Evolutionary conservation across 2,797 vertebrate species (phyloP).

Genomic region (Syngnathus rostellatus): DNA sequence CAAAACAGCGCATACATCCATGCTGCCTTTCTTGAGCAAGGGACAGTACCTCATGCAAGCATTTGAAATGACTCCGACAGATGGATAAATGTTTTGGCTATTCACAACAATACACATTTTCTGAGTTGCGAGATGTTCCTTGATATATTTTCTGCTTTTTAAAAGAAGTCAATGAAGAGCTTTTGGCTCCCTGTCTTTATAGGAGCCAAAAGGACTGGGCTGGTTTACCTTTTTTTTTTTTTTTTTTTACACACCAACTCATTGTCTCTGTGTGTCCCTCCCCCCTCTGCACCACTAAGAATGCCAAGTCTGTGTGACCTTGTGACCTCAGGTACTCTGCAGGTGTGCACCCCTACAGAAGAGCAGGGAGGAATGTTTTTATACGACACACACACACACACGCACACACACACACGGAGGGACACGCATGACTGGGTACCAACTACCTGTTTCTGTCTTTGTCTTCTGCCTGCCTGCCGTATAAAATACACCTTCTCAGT

Average conservation of each 20-base stretch:
- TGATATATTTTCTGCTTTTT: too few relatives aligned
- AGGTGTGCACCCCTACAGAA: constrained; percentile 60
- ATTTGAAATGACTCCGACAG: too few relatives aligned
- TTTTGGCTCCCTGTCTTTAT: too few relatives aligned
- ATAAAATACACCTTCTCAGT: not conserved
- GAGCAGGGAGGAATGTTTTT: constrained; percentile 36
- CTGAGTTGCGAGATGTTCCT: too few relatives aligned
- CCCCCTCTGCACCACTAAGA: constrained; percentile 49
- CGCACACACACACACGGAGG: constrained; percentile 12
- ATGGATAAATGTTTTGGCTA: too few relatives aligned
- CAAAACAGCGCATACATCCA: not conserved
- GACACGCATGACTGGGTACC: constrained; percentile 57
- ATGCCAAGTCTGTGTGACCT: constrained; percentile 43
- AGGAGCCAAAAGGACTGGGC: not conserved
- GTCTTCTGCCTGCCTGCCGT: not conserved
- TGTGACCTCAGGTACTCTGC: constrained; percentile 11
- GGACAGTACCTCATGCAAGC: too few relatives aligned
- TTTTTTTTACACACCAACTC: constrained; percentile 37
- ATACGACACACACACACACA: not conserved
- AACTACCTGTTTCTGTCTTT: constrained; percentile 49
- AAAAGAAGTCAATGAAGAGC: too few relatives aligned
- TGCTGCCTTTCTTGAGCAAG: constrained; percentile 3
- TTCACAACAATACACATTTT: too few relatives aligned
- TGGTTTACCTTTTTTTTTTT: constrained; percentile 1
- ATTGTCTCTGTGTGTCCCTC: constrained; percentile 47